phyloP scores from a whole-genome alignment of 2,113 vertebrate species.

The Gobio gobio region DNA sequence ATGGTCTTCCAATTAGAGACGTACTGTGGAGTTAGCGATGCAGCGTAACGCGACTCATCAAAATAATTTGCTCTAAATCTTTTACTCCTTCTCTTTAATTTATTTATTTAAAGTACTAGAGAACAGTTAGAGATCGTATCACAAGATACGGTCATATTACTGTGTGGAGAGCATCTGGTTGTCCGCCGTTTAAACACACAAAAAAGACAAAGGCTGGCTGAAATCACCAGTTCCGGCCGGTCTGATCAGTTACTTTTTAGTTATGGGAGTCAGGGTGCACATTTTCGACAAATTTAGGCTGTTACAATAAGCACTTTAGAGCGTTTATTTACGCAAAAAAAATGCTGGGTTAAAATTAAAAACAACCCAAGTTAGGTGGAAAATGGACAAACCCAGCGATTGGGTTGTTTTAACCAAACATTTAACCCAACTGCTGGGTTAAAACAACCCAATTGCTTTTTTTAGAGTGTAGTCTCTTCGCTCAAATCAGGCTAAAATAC shows the following conservation, averaged over 20 bases:
- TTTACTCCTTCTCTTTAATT: conserved; percentile 7
- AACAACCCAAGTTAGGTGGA: too few species aligned
- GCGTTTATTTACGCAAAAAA: too few species aligned
- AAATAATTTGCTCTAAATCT: conserved; percentile 44
- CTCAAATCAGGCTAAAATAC: not conserved
- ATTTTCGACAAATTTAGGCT: not conserved
- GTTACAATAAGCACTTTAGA: not conserved
- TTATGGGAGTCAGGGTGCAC: not conserved
- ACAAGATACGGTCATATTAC: not conserved
- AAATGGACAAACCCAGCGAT: too few species aligned
- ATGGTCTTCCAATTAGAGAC: conserved; percentile 50
- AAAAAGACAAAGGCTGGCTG: not conserved
- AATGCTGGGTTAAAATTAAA: too few species aligned
- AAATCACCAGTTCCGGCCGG: not conserved
- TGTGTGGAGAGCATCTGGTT: not conserved
- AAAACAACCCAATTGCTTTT: too few species aligned
- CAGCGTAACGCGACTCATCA: conserved; percentile 67
- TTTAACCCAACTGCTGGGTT: too few species aligned
- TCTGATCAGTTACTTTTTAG: not conserved
- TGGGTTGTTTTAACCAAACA: too few species aligned
- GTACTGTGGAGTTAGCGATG: conserved; percentile 66
- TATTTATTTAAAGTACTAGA: not conserved
- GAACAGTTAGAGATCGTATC: not conserved
- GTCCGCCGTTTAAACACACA: too few species aligned
- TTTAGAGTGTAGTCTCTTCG: too few species aligned